Base-by-base conservation (phyloP, 2,113 vertebrate genomes). In the Archocentrus centrarchus region DNA sequence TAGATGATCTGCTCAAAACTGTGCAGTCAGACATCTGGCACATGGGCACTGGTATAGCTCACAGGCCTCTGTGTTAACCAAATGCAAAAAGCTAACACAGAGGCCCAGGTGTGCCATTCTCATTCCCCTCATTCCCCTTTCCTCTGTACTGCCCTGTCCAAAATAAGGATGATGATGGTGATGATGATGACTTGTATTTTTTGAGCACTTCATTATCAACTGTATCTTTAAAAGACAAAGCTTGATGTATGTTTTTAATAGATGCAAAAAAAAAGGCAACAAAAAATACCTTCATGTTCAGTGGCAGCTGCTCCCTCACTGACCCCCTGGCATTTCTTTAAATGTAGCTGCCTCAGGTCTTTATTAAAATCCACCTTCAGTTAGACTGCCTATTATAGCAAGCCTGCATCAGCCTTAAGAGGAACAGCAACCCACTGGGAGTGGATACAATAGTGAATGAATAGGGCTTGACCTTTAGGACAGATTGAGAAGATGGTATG, bases 401-500 rank as follows among this genome's bases (percentile, higher is more conserved):
- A 17, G 75, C 83, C 55, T 85, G 76, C 93, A 94, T 95, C 89
- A 94, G 92, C 88, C 85, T 86, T 82, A 85, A 86, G 90, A 92
- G 58, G 82, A 90, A 82, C 76, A 91, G 91, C 66, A 59, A 89
- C 92, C 92, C 88, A 91, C 91, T 93, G 89, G 89, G 93, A 91
- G 75, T 76, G 86, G 82, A 89, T 88, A 94, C 93, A 93, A 93
- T 91, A 80, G 94, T 58, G 86, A 83, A 90, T 92, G 94, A 93
- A 95, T 81, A 79, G 89, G 85, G 85, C 85, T 87, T 91, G 90
- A 95, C 94, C 93, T 94, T 83, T 88, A 85, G 87, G 89, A 93
- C 61, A 37, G 89, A 93, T 88, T 90, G 90, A 91, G 93, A 92
- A 92, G 88, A 93, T 84, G 88, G 89, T 93, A 91, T 95, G 93